Conservation (phyloP, 2,797 vertebrate genomes). For the Lacerta agilis region DNA sequence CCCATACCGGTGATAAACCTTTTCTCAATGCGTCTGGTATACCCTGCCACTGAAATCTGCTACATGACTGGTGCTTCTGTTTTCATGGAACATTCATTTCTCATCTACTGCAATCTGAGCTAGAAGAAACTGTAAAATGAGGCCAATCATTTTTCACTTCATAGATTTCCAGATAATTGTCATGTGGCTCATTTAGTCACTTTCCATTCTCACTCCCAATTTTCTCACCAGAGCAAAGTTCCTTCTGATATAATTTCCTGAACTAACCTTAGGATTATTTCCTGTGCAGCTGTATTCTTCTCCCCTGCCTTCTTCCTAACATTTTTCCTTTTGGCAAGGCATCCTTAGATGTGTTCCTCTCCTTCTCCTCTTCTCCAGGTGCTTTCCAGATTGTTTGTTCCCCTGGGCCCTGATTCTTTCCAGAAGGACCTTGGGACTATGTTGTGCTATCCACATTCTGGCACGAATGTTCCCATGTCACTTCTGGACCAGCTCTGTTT, state of each 20-base stretch:
- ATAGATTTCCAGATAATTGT: background rate
- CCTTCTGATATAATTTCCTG: background rate
- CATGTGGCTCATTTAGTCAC: background rate
- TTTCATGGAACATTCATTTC: background rate
- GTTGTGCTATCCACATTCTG: background rate
- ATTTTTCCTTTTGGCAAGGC: background rate
- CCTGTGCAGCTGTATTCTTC: background rate
- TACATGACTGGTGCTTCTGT: background rate
- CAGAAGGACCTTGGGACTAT: background rate
- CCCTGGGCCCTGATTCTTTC: background rate
- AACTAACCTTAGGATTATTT: background rate
- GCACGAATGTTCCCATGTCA: background rate
- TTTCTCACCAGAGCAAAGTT: background rate
- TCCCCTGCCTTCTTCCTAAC: background rate
- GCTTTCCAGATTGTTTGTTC: background rate
- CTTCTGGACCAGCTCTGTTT: background rate
- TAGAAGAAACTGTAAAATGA: background rate
- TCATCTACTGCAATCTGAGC: background rate
- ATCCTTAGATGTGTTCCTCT: background rate
- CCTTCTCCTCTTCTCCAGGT: background rate
- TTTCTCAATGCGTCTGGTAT: background rate
- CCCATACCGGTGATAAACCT: background rate
- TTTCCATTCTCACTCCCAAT: background rate
- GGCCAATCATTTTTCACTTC: background rate
- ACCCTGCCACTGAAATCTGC: background rate